Evolutionary conservation across 2,797 vertebrate species (phyloP).

Genomic region (Nyctalus aviator): DNA sequence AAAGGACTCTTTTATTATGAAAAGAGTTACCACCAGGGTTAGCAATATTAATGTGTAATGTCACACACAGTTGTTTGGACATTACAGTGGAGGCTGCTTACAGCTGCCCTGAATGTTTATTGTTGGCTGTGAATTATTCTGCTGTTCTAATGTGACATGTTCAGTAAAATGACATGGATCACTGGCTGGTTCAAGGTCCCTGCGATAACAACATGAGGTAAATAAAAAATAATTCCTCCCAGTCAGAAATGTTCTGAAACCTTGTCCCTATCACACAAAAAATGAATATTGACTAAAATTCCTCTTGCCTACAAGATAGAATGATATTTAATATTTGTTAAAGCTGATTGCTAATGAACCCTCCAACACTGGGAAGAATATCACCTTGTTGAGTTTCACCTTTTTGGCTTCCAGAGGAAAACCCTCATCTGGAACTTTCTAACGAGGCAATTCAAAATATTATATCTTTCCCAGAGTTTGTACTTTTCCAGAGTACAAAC

Average conservation of each 20-base stretch:
- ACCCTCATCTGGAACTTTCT: not conserved
- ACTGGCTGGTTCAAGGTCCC: constrained; percentile 64
- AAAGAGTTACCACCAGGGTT: constrained; percentile 33
- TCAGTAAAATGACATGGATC: constrained; percentile 68
- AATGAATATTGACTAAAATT: constrained; percentile 33
- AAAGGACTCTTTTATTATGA: constrained; percentile 66
- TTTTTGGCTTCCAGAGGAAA: not conserved
- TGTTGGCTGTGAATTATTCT: constrained; percentile 72
- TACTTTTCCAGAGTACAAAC: not conserved
- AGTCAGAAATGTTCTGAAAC: constrained; percentile 14
- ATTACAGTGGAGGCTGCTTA: constrained; percentile 50
- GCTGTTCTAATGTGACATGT: constrained; percentile 70
- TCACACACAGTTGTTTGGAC: constrained; percentile 60
- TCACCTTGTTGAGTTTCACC: not conserved
- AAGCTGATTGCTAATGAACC: not conserved
- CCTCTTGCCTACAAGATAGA: not conserved
- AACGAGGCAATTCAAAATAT: not conserved
- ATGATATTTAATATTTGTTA: constrained; percentile 25
- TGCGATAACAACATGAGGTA: constrained; percentile 39
- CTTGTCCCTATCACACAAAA: not conserved
- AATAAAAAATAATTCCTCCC: constrained; percentile 63
- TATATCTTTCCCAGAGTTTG: not conserved
- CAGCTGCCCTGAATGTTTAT: constrained; percentile 60
- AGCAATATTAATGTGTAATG: constrained; percentile 70
- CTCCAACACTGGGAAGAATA: not conserved